These are phyloP conservation scores for Anthopleura sola DNA, from an alignment of 64 coral and sea anemone genomes.

Conservation along the genomic window DNA sequence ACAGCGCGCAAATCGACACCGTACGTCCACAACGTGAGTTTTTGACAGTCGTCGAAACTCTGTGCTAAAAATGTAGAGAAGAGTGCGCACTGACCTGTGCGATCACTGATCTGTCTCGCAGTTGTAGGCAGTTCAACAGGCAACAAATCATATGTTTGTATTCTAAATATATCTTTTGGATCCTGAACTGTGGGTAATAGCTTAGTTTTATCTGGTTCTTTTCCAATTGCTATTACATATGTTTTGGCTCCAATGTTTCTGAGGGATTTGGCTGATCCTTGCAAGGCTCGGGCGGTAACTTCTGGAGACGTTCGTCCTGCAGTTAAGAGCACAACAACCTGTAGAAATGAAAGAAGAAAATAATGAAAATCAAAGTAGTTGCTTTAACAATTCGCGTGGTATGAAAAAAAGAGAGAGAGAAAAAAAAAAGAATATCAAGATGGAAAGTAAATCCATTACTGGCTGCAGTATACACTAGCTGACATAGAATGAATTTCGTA, in stretches of 20 bases:
- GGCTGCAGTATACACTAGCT: too few species aligned
- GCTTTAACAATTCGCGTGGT: too few species aligned
- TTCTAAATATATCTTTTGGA: slow-evolving; percentile 42
- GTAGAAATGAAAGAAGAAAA: background rate
- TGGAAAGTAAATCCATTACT: too few species aligned
- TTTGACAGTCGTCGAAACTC: too few species aligned
- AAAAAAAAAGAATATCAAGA: too few species aligned
- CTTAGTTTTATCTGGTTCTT: background rate
- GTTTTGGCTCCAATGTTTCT: slow-evolving; percentile 28
- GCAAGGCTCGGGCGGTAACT: background rate
- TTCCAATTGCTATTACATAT: slow-evolving; percentile 24
- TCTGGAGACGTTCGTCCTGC: slow-evolving; percentile 28
- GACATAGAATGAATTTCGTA: too few species aligned
- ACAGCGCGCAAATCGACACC: too few species aligned
- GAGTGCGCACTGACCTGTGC: background rate
- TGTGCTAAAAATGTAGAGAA: background rate
- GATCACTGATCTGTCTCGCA: slow-evolving; percentile 15
- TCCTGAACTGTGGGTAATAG: slow-evolving; percentile 41
- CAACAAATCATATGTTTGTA: slow-evolving; percentile 3
- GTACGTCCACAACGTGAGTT: too few species aligned
- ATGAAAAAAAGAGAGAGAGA: too few species aligned
- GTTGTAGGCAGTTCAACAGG: slow-evolving; percentile 1
- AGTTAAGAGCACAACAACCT: slow-evolving; percentile 33
- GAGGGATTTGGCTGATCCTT: slow-evolving; percentile 19
- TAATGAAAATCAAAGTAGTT: background rate